Evolutionary conservation across 2,113 vertebrate species (phyloP).

Genomic region (Siphamia tubifer): DNA sequence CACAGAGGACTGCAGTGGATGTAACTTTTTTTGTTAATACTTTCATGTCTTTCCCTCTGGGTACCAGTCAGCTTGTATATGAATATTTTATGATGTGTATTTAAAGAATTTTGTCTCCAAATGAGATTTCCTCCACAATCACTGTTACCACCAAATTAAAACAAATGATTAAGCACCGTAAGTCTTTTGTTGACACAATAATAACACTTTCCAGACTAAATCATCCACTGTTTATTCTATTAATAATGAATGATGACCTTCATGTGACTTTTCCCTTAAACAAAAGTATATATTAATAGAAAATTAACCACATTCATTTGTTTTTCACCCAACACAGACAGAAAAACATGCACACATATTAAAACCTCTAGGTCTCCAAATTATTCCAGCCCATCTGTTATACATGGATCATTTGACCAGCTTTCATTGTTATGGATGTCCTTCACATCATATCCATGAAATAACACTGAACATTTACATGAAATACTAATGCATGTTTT

Average conservation of each 20-base stretch:
- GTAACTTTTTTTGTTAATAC: slow-evolving; percentile 21
- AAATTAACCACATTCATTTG: neutral
- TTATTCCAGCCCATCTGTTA: neutral
- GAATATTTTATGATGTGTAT: slow-evolving; percentile 57
- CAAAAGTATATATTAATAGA: neutral
- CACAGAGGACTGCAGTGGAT: slow-evolving; percentile 16
- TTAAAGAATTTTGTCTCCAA: slow-evolving; percentile 51
- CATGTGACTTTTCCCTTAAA: neutral
- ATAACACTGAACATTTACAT: too few species aligned
- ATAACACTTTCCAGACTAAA: neutral
- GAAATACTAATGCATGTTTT: too few species aligned
- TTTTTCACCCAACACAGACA: neutral
- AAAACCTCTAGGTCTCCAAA: neutral
- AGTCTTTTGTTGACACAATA: slow-evolving; percentile 35
- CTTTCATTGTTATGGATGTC: too few species aligned
- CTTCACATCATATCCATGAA: too few species aligned
- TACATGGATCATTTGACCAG: too few species aligned
- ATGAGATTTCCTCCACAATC: slow-evolving; percentile 42
- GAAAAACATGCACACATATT: neutral
- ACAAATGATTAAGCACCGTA: slow-evolving; percentile 10
- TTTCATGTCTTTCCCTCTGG: slow-evolving; percentile 45
- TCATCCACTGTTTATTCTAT: neutral
- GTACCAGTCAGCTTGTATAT: slow-evolving; percentile 30
- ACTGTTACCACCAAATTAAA: slow-evolving; percentile 14
- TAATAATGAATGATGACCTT: slow-evolving; percentile 6